Percentiles rank a stretch among this genome's conserved stretches.
Conservation (phyloP, 1,140 invertebrate genomes). For the Saxidomus purpurata region DNA sequence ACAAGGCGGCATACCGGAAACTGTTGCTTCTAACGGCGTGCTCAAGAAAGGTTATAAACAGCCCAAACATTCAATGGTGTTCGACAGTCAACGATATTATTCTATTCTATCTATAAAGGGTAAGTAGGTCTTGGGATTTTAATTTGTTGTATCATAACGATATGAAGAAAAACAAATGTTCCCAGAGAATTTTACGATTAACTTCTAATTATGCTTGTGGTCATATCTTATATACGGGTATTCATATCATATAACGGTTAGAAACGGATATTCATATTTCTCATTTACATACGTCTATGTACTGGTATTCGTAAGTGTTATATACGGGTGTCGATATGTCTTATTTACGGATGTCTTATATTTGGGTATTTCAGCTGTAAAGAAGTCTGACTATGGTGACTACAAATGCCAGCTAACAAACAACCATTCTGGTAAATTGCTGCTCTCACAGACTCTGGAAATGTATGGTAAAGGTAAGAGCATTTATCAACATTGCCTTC, state of each 20-base stretch:
- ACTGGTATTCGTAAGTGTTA: too few species aligned
- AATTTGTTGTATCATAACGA: too few species aligned
- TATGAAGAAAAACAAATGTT: too few species aligned
- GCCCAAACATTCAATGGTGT: not conserved
- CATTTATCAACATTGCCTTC: too few species aligned
- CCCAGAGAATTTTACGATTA: too few species aligned
- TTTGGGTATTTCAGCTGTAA: conserved; percentile 9
- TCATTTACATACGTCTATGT: too few species aligned
- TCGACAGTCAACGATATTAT: conserved; percentile 40
- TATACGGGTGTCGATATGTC: too few species aligned
- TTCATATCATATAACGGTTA: too few species aligned
- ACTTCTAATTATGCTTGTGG: too few species aligned
- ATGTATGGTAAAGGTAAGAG: conserved; percentile 52
- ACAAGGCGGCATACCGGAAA: not conserved
- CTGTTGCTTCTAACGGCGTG: conserved; percentile 11
- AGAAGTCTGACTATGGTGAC: not conserved
- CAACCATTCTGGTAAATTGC: not conserved
- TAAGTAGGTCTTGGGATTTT: not conserved
- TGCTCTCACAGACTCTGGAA: not conserved
- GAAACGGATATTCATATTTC: too few species aligned
- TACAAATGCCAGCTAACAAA: conserved; percentile 37
- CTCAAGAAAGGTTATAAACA: not conserved
- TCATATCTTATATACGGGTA: too few species aligned
- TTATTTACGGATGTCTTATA: too few species aligned
- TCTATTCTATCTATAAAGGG: not conserved